Percentiles rank a stretch among this genome's conserved stretches.
Evolutionary conservation across 2,797 vertebrate genomes (phyloP).

Genomic region (Pseudochirops cupreus): DNA sequence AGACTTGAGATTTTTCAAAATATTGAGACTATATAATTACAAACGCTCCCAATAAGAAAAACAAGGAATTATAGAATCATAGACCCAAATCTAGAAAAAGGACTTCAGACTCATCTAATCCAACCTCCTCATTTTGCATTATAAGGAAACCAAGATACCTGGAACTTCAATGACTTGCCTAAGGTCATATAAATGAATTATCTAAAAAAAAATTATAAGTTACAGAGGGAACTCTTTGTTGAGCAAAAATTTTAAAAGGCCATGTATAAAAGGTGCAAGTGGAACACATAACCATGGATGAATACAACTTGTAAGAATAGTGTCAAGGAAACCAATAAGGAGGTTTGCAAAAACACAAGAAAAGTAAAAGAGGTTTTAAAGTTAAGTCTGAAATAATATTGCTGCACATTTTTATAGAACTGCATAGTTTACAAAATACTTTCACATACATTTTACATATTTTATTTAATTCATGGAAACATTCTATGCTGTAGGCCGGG

Average conservation of each 20-base stretch:
- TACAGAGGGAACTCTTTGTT: background rate
- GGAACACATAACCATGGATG: background rate
- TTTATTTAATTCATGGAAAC: conserved; percentile 17
- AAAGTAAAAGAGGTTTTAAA: conserved; percentile 45
- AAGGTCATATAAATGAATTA: conserved; percentile 35
- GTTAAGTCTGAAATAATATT: conserved; percentile 42
- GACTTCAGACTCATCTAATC: background rate
- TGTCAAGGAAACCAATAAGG: background rate
- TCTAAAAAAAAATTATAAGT: background rate
- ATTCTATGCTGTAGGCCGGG: background rate
- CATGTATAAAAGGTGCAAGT: background rate
- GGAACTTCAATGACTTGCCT: background rate
- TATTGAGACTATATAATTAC: conserved; percentile 5
- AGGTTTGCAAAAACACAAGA: conserved; percentile 40
- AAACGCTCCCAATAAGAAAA: conserved; percentile 36
- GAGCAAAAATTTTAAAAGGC: background rate
- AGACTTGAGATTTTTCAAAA: conserved; percentile 10
- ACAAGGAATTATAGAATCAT: background rate
- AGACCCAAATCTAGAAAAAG: background rate
- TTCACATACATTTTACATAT: conserved; percentile 25
- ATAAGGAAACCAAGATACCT: background rate
- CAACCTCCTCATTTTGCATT: background rate
- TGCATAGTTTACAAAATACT: conserved; percentile 6
- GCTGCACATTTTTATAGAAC: conserved; percentile 2
- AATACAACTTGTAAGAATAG: background rate